These are phyloP conservation scores for Lithophane leautieri DNA, from an alignment of 2,888 invertebrate species.

Conservation along the genomic window DNA sequence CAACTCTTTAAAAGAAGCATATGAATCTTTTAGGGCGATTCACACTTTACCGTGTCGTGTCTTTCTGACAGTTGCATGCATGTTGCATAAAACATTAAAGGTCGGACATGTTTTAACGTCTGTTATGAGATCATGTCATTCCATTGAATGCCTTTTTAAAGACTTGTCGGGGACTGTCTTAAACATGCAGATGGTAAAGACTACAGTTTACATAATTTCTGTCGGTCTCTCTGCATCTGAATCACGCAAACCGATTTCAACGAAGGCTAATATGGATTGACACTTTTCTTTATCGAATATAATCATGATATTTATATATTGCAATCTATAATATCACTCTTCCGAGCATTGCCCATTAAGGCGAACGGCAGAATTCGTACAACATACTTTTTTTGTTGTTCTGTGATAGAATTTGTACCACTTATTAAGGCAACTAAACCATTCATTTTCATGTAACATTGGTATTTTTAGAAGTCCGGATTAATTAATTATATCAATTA, in stretches of 20 bases:
- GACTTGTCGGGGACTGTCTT: constrained; percentile 11
- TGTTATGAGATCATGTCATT: constrained; percentile 52
- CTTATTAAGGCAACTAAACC: no score
- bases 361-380: no score
- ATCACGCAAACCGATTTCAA: constrained; percentile 7
- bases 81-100: constrained; percentile 62
- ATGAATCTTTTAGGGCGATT: constrained; percentile 40
- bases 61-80: constrained; percentile 41
- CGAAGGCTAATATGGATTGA: neutral
- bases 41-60: constrained; percentile 42
- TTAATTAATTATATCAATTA: no score
- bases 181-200: constrained; percentile 26
- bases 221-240: neutral
- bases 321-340: neutral
- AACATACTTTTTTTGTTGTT: no score
- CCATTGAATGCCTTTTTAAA: constrained; percentile 59
- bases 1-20: constrained; percentile 43
- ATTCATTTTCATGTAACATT: no score
- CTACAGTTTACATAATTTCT: constrained; percentile 39
- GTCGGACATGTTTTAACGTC: constrained; percentile 39
- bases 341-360: neutral
- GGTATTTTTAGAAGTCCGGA: no score
- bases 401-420: no score
- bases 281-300: neutral
- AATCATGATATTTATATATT: neutral